Evolutionary conservation across 2,797 vertebrate genomes (phyloP), one percentile per base, ranked within the genome.

Genomic region (Microctenopoma lineatum): DNA sequence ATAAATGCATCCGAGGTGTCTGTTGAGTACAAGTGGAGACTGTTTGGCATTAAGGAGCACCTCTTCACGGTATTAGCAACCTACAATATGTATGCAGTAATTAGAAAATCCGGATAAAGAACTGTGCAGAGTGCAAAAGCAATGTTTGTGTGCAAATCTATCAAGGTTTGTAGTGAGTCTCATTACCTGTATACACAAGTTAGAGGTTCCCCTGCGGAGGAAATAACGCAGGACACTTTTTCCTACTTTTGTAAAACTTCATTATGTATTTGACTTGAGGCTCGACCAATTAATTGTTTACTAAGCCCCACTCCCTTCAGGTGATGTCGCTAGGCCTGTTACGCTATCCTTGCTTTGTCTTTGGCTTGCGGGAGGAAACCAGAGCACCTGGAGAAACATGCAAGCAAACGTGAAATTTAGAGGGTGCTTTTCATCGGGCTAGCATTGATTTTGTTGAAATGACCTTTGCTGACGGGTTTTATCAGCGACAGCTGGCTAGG

Each of bases 161-260:
- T 70, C 41, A 66, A 26, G 51, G 59, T 66, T 63, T 55, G 41
- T 64, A 59, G 46, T 51, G 61, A 70, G 66, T 73, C 70, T 89
- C 84, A 87, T 89, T 89, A 87, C 73, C 72, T 64, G 77, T 88
- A 77, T 66, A 65, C 27, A 81, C 76, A 13, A 64, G 59, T 72
- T 84, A 26, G 34, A 14, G 1, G 10, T 66, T 66, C 9, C 25
- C n/a, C 29, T 21, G 1, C 41, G 32, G n/a, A 34, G 52, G 29
- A 58, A 34, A 14, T 11, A 21, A 7, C 16, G 52, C 10, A 13
- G 15, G 27, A 26, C 41, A 39, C 39, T 21, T 14, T 47, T 15
- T 4, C 5, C 4, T n/a, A 6, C 18, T 50, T 14, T 25, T 66
- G 12, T 46, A 54, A 52, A 26, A 2, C 5, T 14, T 2, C 15